These are phyloP conservation scores for Hemibagrus wyckioides DNA, from an alignment of 2,113 vertebrate genomes.

Conservation along the genomic window DNA sequence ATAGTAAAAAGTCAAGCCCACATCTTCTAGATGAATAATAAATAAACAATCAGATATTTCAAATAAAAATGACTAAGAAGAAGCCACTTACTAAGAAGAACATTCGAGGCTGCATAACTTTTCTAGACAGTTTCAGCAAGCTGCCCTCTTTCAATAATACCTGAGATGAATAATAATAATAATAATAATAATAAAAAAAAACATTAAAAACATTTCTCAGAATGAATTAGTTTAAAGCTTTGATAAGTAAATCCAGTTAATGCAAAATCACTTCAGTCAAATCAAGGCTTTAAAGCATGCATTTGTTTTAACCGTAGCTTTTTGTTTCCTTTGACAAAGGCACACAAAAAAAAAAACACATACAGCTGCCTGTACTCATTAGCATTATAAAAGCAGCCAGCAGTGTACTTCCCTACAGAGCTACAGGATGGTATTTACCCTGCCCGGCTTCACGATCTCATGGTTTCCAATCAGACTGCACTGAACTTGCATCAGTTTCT, in stretches of 20 bases:
- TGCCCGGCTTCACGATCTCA: constrained; percentile 94
- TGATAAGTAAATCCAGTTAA: background rate
- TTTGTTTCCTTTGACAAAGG: background rate
- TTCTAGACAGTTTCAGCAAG: constrained; percentile 95
- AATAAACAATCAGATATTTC: background rate
- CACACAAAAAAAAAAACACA: background rate
- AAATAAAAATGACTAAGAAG: background rate
- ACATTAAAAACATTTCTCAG: background rate
- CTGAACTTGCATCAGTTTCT: constrained; percentile 97
- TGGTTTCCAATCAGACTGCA: constrained; percentile 93
- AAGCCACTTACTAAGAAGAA: constrained; percentile 90
- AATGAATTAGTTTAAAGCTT: background rate
- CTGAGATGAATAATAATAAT: constrained; percentile 74
- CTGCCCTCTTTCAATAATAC: constrained; percentile 96
- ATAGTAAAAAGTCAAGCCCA: background rate
- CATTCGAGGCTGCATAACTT: constrained; percentile 96
- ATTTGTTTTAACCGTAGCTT: background rate
- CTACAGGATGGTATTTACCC: constrained; percentile 69
- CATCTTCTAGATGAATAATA: background rate
- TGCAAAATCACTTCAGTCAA: background rate
- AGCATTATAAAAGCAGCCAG: background rate
- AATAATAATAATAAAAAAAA: too few relatives aligned
- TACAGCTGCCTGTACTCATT: background rate
- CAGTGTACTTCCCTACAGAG: background rate
- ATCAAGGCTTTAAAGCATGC: background rate